Evolutionary conservation across 2,113 vertebrate species (phyloP).

Genomic region (Cyanistes caeruleus): DNA sequence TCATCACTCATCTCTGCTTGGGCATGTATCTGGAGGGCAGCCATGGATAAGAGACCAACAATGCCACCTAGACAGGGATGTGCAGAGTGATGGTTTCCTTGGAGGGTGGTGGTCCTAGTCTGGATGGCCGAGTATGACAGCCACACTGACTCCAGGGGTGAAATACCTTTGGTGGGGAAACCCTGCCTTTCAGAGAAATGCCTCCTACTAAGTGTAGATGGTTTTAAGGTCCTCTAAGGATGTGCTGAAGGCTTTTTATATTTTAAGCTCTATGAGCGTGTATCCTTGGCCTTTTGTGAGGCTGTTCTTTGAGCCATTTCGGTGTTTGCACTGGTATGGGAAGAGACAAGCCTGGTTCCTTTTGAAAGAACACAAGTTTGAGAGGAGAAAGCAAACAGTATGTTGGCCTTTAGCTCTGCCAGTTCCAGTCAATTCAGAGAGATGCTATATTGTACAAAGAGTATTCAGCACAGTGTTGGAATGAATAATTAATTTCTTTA

Average conservation of each 20-base stretch:
- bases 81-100: neutral
- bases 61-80: no score
- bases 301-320: neutral
- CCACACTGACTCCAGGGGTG: neutral
- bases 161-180: neutral
- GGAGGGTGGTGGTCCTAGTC: no score
- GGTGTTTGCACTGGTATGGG: neutral
- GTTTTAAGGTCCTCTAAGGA: neutral
- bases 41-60: neutral
- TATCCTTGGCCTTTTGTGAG: neutral
- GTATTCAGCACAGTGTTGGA: neutral
- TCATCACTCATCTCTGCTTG: neutral
- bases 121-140: neutral
- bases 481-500: neutral
- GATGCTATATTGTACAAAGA: neutral
- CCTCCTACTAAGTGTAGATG: neutral
- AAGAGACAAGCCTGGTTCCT: neutral
- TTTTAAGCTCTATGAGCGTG: neutral
- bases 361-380: neutral
- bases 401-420: neutral
- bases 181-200: neutral
- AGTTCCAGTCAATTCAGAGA: neutral
- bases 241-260: neutral
- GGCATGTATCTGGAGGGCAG: neutral
- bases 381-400: neutral